Percentiles rank a stretch among this genome's conserved stretches.
Evolutionary conservation across 2,888 invertebrate species (phyloP).

Genomic region (Pristionchus fissidentatus): DNA sequence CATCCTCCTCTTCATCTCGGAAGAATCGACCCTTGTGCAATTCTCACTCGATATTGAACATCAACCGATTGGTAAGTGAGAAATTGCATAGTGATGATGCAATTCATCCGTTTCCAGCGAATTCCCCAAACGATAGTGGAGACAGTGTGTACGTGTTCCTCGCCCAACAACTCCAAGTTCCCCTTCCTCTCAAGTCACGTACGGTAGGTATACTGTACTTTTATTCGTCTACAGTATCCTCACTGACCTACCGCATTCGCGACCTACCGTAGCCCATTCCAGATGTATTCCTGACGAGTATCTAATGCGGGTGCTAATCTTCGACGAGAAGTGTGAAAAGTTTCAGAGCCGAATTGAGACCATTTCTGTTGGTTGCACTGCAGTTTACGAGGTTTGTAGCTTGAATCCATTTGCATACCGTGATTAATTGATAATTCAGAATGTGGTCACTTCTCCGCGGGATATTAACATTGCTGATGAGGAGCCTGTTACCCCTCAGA

Average conservation of each 20-base stretch:
- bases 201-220: neutral
- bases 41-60: constrained; percentile 13
- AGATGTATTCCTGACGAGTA: constrained; percentile 19
- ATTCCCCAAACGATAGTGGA: constrained; percentile 12
- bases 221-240: neutral
- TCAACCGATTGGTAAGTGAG: constrained; percentile 5
- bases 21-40: neutral
- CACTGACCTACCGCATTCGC: too few species aligned
- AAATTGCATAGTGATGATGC: neutral
- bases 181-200: neutral
- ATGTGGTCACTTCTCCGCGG: neutral
- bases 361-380: constrained; percentile 26
- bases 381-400: constrained; percentile 31
- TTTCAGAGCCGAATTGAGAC: neutral
- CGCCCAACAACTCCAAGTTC: neutral
- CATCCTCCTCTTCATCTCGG: neutral
- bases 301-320: constrained; percentile 11
- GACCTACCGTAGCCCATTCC: too few species aligned
- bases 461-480: neutral
- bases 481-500: neutral
- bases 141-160: constrained; percentile 22
- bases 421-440: constrained; percentile 2
- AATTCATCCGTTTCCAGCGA: neutral
- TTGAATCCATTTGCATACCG: neutral
- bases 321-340: constrained; percentile 41